Evolutionary conservation across 2,113 vertebrate species (phyloP).

Genomic region (Mungos mungo): DNA sequence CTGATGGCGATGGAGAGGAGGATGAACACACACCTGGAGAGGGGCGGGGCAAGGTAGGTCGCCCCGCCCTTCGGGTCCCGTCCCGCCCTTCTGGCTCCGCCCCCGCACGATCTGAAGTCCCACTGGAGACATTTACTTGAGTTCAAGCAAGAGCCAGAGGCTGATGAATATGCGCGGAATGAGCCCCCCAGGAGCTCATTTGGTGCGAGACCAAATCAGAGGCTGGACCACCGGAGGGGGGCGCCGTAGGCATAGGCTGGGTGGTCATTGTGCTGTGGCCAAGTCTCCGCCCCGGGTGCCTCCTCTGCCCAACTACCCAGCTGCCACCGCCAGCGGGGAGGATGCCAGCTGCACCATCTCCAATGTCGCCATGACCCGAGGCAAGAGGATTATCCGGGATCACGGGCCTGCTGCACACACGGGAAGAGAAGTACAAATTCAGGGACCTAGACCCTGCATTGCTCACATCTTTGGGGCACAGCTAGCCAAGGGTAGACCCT

Average conservation of each 20-base stretch:
- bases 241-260: background rate
- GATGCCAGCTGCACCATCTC: background rate
- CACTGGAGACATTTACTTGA: conserved; percentile 85
- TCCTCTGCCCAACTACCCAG: background rate
- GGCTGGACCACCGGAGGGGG: conserved; percentile 64
- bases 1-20: conserved; percentile 87
- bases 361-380: background rate
- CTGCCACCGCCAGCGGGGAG: background rate
- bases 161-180: conserved; percentile 82
- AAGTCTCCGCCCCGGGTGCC: background rate
- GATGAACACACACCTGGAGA: conserved; percentile 85
- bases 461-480: background rate
- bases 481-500: background rate
- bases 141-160: conserved; percentile 68
- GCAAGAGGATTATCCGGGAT: background rate
- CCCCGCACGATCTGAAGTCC: conserved; percentile 86
- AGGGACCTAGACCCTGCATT: background rate
- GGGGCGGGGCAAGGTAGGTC: background rate
- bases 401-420: background rate
- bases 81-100: background rate
- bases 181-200: conserved; percentile 84
- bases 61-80: background rate
- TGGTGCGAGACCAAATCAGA: conserved; percentile 88
- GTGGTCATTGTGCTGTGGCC: background rate
- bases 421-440: background rate